These are phyloP conservation scores for Spea multiplicata DNA, from an alignment of 2,113 vertebrate species.

Conservation along the genomic window DNA sequence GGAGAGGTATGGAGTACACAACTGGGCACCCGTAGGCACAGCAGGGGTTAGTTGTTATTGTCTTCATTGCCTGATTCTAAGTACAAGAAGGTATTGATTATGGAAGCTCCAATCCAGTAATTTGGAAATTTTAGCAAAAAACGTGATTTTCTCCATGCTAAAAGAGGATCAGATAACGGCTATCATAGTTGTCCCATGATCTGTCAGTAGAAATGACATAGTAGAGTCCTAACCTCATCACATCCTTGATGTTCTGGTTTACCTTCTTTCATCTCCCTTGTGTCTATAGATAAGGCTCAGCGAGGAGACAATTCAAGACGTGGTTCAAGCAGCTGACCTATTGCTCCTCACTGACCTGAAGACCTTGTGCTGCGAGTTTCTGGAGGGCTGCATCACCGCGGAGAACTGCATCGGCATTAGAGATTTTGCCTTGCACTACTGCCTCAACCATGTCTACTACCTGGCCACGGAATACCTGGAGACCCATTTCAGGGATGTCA, in stretches of 20 bases:
- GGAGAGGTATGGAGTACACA: slow-evolving; percentile 74
- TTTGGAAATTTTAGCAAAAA: too few relatives aligned
- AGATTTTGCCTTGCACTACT: slow-evolving; percentile 94
- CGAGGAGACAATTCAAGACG: slow-evolving; percentile 96
- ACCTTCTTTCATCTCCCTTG: slow-evolving; percentile 14
- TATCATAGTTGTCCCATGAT: too few relatives aligned
- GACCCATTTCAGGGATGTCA: slow-evolving; percentile 94
- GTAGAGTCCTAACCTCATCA: background rate
- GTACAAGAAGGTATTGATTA: too few relatives aligned
- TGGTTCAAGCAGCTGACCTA: slow-evolving; percentile 94
- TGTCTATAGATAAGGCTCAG: slow-evolving; percentile 81
- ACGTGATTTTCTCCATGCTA: too few relatives aligned
- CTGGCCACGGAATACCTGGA: slow-evolving; percentile 93
- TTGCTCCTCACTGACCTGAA: slow-evolving; percentile 95
- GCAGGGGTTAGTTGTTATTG: too few relatives aligned
- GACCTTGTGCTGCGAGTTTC: slow-evolving; percentile 91
- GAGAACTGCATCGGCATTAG: slow-evolving; percentile 98
- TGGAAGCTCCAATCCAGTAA: too few relatives aligned
- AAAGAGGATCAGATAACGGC: too few relatives aligned
- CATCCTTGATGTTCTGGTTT: background rate
- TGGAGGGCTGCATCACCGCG: slow-evolving; percentile 92
- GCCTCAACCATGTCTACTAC: slow-evolving; percentile 90
- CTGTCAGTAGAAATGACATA: too few relatives aligned
- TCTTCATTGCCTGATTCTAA: too few relatives aligned
- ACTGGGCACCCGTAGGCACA: too few relatives aligned